Evolutionary conservation across 2,797 vertebrate genomes (phyloP).

Genomic region (Myripristis murdjan): DNA sequence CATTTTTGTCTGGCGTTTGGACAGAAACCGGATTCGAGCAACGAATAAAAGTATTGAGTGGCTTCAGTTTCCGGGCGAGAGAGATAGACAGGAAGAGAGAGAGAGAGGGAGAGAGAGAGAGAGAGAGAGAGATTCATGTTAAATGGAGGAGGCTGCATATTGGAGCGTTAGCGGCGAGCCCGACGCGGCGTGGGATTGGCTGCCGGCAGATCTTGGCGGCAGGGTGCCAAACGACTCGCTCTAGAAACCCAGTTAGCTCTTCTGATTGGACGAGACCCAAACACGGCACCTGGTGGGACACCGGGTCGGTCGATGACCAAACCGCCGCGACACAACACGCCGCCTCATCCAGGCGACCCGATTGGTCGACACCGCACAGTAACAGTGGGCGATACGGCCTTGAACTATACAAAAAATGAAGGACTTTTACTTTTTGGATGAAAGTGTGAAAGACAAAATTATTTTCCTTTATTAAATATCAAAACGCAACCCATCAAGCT

Average conservation of each 20-base stretch:
- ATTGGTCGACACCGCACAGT: conserved; percentile 31
- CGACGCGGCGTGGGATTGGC: conserved; percentile 11
- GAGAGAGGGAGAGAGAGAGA: rapidly evolving
- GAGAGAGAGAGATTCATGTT: neutral
- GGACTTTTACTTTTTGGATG: too few species aligned
- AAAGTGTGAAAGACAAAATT: too few species aligned
- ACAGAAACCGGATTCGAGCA: too few species aligned
- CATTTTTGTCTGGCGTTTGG: too few species aligned
- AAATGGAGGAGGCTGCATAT: conserved; percentile 13
- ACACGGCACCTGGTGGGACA: conserved; percentile 16
- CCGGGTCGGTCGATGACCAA: conserved; percentile 41
- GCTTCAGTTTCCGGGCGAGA: too few species aligned
- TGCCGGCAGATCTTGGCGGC: conserved; percentile 31
- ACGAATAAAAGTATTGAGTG: too few species aligned
- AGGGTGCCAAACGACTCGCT: conserved; percentile 34
- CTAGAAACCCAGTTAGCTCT: conserved; percentile 59
- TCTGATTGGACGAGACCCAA: conserved; percentile 45
- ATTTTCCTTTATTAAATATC: too few species aligned
- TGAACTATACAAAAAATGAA: too few species aligned
- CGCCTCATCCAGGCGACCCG: conserved; percentile 1
- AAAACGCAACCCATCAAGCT: too few species aligned
- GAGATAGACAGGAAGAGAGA: too few species aligned
- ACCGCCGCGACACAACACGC: conserved; percentile 19
- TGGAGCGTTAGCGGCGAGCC: neutral
- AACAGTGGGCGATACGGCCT: rapidly evolving